phyloP scores from a whole-genome alignment of 2,888 invertebrate species.

The Helicoverpa assulta region DNA sequence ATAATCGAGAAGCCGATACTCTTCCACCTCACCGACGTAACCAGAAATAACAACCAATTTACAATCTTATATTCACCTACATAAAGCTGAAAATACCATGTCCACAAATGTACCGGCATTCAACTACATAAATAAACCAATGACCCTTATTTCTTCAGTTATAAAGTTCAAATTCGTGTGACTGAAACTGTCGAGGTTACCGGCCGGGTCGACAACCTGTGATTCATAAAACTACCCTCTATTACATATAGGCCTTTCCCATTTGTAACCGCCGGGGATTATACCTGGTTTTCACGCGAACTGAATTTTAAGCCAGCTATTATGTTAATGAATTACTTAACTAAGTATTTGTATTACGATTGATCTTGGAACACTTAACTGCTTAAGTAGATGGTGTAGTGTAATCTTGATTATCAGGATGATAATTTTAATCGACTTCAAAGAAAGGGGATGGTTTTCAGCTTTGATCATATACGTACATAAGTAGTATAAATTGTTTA shows the following conservation, averaged over 20 bases:
- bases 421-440: too few species aligned
- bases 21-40: slow-evolving; percentile 29
- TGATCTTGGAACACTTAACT: not conserved
- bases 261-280: slow-evolving; percentile 70
- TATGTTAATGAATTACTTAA: slow-evolving; percentile 57
- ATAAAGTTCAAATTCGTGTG: slow-evolving; percentile 56
- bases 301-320: slow-evolving; percentile 51
- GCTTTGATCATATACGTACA: too few species aligned
- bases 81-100: slow-evolving; percentile 41
- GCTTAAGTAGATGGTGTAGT: not conserved
- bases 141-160: slow-evolving; percentile 49
- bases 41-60: slow-evolving; percentile 38
- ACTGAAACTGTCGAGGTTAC: slow-evolving; percentile 68
- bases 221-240: slow-evolving; percentile 81
- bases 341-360: slow-evolving; percentile 49
- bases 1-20: slow-evolving; percentile 55
- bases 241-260: slow-evolving; percentile 74
- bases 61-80: slow-evolving; percentile 14
- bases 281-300: slow-evolving; percentile 68
- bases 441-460: too few species aligned
- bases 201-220: slow-evolving; percentile 77
- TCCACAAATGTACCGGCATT: slow-evolving; percentile 9
- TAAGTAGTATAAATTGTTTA: too few species aligned
- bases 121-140: slow-evolving; percentile 47
- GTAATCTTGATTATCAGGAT: not conserved